Percentiles rank a stretch among this genome's conserved stretches.
phyloP scores from a whole-genome alignment of 2,797 vertebrate genomes.

The Ctenochaetus hawaiiensis region DNA sequence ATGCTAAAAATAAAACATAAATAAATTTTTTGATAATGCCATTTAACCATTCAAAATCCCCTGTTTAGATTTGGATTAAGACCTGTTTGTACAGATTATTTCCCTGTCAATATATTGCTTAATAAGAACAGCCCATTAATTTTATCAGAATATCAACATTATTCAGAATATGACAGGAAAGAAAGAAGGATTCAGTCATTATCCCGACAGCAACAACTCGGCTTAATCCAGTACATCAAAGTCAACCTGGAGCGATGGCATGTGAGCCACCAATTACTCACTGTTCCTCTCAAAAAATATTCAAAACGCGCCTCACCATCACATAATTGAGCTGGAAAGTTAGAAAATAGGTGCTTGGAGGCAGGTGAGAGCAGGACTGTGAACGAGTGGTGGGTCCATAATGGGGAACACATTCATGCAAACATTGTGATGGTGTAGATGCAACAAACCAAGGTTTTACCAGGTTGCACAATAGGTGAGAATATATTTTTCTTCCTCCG shows the following conservation, averaged over 20 bases:
- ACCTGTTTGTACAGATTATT: background rate
- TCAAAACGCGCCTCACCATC: conserved; percentile 14
- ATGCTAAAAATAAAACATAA: background rate
- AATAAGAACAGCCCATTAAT: background rate
- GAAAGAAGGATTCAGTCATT: background rate
- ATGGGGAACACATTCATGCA: conserved; percentile 38
- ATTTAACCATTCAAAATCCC: background rate
- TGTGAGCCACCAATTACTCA: background rate
- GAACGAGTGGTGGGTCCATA: conserved; percentile 43
- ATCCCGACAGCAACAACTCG: background rate
- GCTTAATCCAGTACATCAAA: conserved; percentile 6
- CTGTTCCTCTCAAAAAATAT: conserved; percentile 11
- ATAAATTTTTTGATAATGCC: background rate
- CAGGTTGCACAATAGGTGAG: conserved; percentile 24
- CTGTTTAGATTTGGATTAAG: background rate
- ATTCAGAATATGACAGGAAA: background rate
- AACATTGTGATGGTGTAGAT: conserved; percentile 24
- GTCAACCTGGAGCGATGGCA: background rate
- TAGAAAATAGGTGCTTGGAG: conserved; percentile 23
- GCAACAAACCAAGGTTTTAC: conserved; percentile 23
- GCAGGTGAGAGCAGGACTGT: conserved; percentile 17
- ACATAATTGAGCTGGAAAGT: conserved; percentile 24
- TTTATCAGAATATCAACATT: background rate
- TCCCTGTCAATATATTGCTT: background rate
- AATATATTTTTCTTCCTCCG: conserved; percentile 18